A percentile compares a stretch with the other conserved stretches of the same genome.
phyloP scores from a whole-genome alignment of 2,888 invertebrate genomes.

The Aporophyla lueneburgensis region DNA sequence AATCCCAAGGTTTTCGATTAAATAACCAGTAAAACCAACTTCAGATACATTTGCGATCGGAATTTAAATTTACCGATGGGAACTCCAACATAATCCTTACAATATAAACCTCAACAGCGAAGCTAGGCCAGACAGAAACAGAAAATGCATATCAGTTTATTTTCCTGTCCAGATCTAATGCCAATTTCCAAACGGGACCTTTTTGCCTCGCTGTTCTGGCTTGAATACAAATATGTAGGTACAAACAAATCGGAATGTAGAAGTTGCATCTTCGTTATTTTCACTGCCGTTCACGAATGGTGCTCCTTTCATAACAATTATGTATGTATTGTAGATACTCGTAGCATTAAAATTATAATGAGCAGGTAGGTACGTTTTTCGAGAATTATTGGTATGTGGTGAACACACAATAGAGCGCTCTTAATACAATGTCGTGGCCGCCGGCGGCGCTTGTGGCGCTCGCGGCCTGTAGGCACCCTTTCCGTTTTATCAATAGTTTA shows the following conservation, averaged over 20 bases:
- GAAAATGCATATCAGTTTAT: background rate
- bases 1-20: background rate
- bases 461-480: constrained; percentile 72
- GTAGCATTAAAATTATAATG: constrained; percentile 29
- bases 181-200: constrained; percentile 16
- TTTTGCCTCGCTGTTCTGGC: background rate
- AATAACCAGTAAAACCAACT: background rate
- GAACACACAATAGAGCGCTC: constrained; percentile 67
- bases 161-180: background rate
- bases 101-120: no score
- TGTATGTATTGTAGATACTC: background rate
- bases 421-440: constrained; percentile 70
- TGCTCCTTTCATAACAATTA: constrained; percentile 22
- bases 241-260: constrained; percentile 12
- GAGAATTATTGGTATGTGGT: constrained; percentile 63
- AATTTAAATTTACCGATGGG: background rate
- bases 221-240: constrained; percentile 1
- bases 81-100: background rate
- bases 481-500: constrained; percentile 84
- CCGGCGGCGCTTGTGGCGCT: constrained; percentile 51
- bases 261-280: constrained; percentile 9
- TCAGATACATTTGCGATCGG: background rate
- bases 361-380: constrained; percentile 47
- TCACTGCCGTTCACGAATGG: background rate
- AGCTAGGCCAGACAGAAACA: background rate